phyloP scores from a whole-genome alignment of 2,888 invertebrate genomes.

The Rambutsinella grinnellia region DNA sequence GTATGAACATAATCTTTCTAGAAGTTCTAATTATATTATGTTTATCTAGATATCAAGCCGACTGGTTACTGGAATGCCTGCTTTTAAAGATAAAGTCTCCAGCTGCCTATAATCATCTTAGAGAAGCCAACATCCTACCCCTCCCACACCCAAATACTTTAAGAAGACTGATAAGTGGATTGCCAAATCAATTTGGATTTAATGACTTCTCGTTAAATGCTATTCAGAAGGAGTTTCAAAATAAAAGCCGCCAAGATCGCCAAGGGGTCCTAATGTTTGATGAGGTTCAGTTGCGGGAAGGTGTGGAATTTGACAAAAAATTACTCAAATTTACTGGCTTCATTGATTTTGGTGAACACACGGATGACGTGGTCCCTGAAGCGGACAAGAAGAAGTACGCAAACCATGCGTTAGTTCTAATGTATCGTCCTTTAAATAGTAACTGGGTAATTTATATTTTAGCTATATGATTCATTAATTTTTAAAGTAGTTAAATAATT shows the following conservation, averaged over 20 bases:
- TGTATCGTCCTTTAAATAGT: slow-evolving; percentile 37
- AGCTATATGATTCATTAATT: background rate
- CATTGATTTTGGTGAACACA: slow-evolving; percentile 28
- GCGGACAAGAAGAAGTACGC: slow-evolving; percentile 16
- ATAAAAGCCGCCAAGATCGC: slow-evolving; percentile 15
- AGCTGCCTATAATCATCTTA: slow-evolving; percentile 29
- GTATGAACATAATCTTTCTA: no score
- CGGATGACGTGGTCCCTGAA: background rate
- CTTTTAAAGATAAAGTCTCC: slow-evolving; percentile 42
- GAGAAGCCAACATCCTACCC: slow-evolving; percentile 29
- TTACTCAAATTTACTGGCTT: slow-evolving; percentile 36
- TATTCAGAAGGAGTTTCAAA: slow-evolving; percentile 9
- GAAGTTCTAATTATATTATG: no score
- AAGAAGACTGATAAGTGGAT: slow-evolving; percentile 11
- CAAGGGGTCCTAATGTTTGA: slow-evolving; percentile 38
- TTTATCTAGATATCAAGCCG: slow-evolving; percentile 25
- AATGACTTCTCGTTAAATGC: slow-evolving; percentile 18
- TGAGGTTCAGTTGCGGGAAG: slow-evolving; percentile 33
- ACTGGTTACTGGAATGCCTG: slow-evolving; percentile 47
- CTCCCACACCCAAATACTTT: slow-evolving; percentile 29
- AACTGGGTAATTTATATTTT: slow-evolving; percentile 26
- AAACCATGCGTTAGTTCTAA: slow-evolving; percentile 50
- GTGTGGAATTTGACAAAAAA: slow-evolving; percentile 21
- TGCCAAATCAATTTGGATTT: slow-evolving; percentile 38
- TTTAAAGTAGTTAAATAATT: background rate